These are phyloP conservation scores for Triplophysa yarkandensis DNA, from an alignment of 2,797 vertebrate species.

Conservation along the genomic window DNA sequence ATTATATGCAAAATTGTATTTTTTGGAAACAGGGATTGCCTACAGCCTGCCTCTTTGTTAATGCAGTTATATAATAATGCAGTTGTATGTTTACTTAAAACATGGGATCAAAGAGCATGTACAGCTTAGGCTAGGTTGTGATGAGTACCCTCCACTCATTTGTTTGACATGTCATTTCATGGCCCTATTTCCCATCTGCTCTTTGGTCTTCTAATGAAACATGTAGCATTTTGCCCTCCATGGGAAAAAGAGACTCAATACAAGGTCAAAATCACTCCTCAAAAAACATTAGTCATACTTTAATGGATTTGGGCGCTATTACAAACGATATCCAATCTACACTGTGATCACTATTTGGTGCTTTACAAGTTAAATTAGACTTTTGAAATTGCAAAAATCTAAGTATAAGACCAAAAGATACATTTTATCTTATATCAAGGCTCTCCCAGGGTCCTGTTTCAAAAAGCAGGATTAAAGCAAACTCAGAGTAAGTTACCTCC, in stretches of 20 bases:
- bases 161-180: background rate
- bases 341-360: too few relatives aligned
- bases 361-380: too few relatives aligned
- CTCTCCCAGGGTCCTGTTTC: too few relatives aligned
- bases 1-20: constrained; percentile 69
- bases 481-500: too few relatives aligned
- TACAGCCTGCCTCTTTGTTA: constrained; percentile 64
- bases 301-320: background rate
- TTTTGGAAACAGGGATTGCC: constrained; percentile 61
- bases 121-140: constrained; percentile 53
- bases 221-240: background rate
- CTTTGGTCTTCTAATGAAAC: constrained; percentile 5
- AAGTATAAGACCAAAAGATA: too few relatives aligned
- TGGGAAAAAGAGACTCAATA: background rate
- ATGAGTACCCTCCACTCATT: constrained; percentile 27
- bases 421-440: too few relatives aligned
- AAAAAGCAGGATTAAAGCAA: too few relatives aligned
- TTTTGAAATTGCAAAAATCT: too few relatives aligned
- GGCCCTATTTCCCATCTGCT: background rate
- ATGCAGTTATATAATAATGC: constrained; percentile 71
- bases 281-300: background rate
- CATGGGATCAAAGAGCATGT: constrained; percentile 63
- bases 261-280: background rate
- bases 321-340: constrained; percentile 57
- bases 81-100: constrained; percentile 66